Conservation (phyloP, 2,113 vertebrate species). For the Serranochromis macrocephalus region DNA sequence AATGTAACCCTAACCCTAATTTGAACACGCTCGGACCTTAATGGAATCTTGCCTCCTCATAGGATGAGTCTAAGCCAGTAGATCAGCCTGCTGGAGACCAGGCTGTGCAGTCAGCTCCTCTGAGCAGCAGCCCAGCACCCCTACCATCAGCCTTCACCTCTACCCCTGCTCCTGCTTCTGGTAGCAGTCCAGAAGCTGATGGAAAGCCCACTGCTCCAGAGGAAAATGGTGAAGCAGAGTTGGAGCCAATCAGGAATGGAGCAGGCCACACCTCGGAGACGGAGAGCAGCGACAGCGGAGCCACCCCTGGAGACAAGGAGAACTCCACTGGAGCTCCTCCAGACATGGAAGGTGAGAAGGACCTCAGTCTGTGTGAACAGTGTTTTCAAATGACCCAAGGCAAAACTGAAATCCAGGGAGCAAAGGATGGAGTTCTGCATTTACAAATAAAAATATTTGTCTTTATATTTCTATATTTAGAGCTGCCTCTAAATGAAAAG, state of each 20-base stretch:
- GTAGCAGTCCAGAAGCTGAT: constrained; percentile 51
- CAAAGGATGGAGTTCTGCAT: not conserved
- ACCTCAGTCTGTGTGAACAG: not conserved
- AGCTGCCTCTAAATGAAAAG: not conserved
- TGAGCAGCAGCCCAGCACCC: constrained; percentile 56
- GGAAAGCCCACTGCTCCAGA: constrained; percentile 62
- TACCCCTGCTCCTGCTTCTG: not conserved
- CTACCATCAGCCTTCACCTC: constrained; percentile 21
- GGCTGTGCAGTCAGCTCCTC: constrained; percentile 66
- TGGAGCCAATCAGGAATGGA: constrained; percentile 82
- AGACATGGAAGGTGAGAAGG: constrained; percentile 75
- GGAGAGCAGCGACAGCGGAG: constrained; percentile 73
- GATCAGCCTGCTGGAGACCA: constrained; percentile 71
- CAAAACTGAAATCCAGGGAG: not conserved
- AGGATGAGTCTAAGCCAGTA: constrained; percentile 74
- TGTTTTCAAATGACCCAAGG: not conserved
- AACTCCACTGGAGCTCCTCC: constrained; percentile 60
- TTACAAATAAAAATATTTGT: not conserved
- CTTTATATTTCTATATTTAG: not conserved
- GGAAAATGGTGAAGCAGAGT: constrained; percentile 83
- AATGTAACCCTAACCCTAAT: not conserved
- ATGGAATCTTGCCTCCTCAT: not conserved
- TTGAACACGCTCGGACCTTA: not conserved
- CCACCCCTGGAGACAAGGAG: constrained; percentile 68
- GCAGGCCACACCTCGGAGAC: constrained; percentile 79